Evolutionary conservation across 2,797 vertebrate species (phyloP).

Genomic region (Menidia menidia): DNA sequence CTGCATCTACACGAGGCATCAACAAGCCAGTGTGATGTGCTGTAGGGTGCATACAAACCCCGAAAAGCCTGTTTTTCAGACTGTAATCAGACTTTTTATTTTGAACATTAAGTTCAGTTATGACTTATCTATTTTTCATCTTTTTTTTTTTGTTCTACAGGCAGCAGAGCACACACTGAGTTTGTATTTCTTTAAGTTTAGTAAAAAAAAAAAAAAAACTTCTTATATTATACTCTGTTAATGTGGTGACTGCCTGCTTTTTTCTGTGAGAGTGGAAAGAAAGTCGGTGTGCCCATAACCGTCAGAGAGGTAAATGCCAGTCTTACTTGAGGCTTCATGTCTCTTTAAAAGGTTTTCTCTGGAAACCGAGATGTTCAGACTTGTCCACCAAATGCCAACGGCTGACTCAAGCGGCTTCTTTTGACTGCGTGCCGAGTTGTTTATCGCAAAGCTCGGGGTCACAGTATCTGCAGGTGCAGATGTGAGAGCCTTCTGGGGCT

Average conservation of each 20-base stretch:
- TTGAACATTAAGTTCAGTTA: too few species aligned
- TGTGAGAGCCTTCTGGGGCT: conserved; percentile 15
- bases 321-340: conserved; percentile 17
- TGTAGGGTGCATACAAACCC: too few species aligned
- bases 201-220: too few species aligned
- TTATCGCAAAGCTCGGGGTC: conserved; percentile 9
- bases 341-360: conserved; percentile 19
- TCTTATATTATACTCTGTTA: neutral
- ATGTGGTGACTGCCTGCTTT: neutral
- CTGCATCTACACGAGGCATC: too few species aligned
- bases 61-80: too few species aligned
- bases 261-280: neutral
- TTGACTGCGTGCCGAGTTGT: neutral
- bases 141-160: too few species aligned
- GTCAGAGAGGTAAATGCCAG: neutral
- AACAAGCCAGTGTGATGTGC: too few species aligned
- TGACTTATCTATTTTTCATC: too few species aligned
- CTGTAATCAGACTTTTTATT: too few species aligned
- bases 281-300: neutral
- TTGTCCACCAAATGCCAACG: conserved; percentile 28
- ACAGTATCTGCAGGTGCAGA: conserved; percentile 4
- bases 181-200: too few species aligned
- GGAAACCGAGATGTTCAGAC: conserved; percentile 40
- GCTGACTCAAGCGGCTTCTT: conserved; percentile 7
- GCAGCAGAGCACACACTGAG: too few species aligned